These are phyloP conservation scores for Apostichopus japonicus DNA, from an alignment of 35 echinoderm and acorn worm species.

Conservation along the genomic window DNA sequence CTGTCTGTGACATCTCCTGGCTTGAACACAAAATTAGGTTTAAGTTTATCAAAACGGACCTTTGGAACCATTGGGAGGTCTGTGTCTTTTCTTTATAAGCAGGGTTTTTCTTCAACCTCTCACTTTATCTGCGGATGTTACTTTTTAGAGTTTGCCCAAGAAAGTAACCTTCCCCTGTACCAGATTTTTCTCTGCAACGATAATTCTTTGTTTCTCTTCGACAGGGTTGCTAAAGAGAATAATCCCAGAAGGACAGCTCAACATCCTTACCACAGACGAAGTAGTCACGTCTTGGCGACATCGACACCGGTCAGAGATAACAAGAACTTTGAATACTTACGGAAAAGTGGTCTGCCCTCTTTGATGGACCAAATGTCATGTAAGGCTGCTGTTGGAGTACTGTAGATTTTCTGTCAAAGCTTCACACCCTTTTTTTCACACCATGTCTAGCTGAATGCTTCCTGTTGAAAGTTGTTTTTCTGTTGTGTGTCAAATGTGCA, in stretches of 20 bases:
- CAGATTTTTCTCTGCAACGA: not conserved
- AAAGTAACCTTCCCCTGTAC: too few species aligned
- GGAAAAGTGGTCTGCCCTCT: slow-evolving; percentile 76
- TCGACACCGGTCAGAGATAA: slow-evolving; percentile 14
- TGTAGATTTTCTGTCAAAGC: not conserved
- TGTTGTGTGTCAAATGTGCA: not conserved
- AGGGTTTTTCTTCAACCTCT: too few species aligned
- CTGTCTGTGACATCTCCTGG: too few species aligned
- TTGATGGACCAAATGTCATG: slow-evolving; percentile 65
- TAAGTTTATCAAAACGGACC: too few species aligned
- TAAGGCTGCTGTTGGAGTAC: not conserved
- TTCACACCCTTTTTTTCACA: not conserved
- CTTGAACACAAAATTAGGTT: too few species aligned
- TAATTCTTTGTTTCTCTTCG: not conserved
- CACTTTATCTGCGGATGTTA: too few species aligned
- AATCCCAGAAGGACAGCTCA: slow-evolving; percentile 1
- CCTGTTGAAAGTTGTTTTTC: not conserved
- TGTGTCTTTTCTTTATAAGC: too few species aligned
- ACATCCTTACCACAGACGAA: slow-evolving; percentile 47
- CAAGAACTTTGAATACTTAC: slow-evolving; percentile 66
- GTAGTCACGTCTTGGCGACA: not conserved
- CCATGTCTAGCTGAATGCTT: not conserved
- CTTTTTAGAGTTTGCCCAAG: too few species aligned
- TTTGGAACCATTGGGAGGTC: too few species aligned
- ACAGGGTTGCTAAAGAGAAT: not conserved